Base-by-base conservation (phyloP, 92 coral and sea anemone genomes). In the Galaxea fascicularis region DNA sequence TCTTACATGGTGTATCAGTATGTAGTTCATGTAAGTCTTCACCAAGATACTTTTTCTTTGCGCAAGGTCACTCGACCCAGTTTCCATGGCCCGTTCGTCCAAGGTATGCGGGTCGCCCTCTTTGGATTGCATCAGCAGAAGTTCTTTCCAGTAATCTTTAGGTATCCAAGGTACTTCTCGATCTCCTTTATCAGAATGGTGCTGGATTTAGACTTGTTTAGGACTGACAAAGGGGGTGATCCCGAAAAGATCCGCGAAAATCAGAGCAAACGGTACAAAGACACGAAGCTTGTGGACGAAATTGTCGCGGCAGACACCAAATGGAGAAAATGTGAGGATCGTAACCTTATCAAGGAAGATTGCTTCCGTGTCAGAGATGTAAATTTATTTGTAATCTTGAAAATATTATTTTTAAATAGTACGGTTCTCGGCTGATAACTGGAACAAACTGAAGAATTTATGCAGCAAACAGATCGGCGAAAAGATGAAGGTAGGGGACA, bases 381-480 rank as follows among this genome's bases (percentile, higher is more conserved):
- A 24, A 46, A 45, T 71, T 25, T 41, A 30, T 39, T 15, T 25
- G 8, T 10, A 30, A 9, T 4, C 27, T 28, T 73, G n/a, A 25
- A 47, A 70, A 16, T 77, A 41, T 63, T 22, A 16, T 41, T 26
- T 39, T 46, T 10, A 11, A 4, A 58, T 57, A 96, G 99, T 88
- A 78, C 93, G 99, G 54, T 93, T 90, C 80, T 76, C 94, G 44
- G 94, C 94, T 18, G 99, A 96, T 52, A 96, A 96, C 91, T 96
- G 99, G 99, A 96, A 96, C 89, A 96, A 94, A 81, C 85, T 96
- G 29, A 94, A 96, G 74, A 96, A 96, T 82, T 80, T 96, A 28
- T 96, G 99, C 69, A 96, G 99, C 79, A 96, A 96, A 78, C 99
- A 96, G 77, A 96, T 96, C 82, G 99, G 99, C 31, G 99, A 96